Conservation (phyloP, 2,797 vertebrate genomes). For the Acrocephalus scirpaceus region DNA sequence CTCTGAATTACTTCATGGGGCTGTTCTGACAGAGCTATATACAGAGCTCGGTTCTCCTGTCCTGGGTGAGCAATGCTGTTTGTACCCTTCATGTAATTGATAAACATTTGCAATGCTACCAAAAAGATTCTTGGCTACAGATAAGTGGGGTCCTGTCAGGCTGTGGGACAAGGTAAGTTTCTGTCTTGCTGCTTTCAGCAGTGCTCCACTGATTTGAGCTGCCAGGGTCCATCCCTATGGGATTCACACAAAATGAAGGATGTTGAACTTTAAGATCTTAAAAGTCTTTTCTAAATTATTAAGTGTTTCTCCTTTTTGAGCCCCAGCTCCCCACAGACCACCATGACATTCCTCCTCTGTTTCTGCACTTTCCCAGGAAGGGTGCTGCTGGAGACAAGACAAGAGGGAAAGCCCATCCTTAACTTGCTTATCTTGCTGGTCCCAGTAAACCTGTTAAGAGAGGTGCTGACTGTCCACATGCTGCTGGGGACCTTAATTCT, state of each 20-base stretch:
- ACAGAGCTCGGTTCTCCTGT: rapidly evolving
- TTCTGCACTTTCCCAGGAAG: not conserved
- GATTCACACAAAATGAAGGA: not conserved
- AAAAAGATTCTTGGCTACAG: not conserved
- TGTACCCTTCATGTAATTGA: not conserved
- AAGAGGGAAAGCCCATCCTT: not conserved
- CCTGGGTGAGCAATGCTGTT: not conserved
- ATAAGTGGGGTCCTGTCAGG: not conserved
- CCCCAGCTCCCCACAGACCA: not conserved
- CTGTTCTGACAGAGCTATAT: not conserved
- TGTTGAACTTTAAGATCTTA: not conserved
- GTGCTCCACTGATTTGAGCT: not conserved
- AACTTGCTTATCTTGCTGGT: not conserved
- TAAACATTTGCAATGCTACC: not conserved
- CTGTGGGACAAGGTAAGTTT: not conserved
- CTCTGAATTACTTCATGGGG: not conserved
- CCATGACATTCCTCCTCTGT: not conserved
- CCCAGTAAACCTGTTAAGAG: not conserved
- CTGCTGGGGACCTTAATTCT: not conserved
- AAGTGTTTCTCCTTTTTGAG: not conserved
- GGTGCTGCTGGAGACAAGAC: not conserved
- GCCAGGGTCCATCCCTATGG: too few species aligned
- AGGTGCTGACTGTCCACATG: not conserved
- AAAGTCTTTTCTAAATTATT: not conserved
- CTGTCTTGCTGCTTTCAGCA: not conserved